Evolutionary conservation across 2,888 invertebrate genomes (phyloP).

Genomic region (Sussaba pulchella): DNA sequence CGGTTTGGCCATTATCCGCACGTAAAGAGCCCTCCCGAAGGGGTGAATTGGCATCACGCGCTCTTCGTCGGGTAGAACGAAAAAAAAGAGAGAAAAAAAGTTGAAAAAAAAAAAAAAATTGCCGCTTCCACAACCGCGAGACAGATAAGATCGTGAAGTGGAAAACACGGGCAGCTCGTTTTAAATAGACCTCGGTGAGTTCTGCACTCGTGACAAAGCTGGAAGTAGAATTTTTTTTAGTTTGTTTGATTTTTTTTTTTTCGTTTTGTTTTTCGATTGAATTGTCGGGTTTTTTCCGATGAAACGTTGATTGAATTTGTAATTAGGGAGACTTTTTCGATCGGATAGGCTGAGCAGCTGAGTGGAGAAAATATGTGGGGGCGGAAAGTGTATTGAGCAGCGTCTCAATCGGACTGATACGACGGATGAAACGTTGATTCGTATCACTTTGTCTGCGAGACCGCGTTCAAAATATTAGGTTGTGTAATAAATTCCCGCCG

Average conservation of each 20-base stretch:
- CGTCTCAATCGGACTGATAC: neutral
- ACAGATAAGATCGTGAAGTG: conserved; percentile 9
- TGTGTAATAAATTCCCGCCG: too few relatives aligned
- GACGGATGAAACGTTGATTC: neutral
- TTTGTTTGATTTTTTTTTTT: neutral
- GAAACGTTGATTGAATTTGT: too few relatives aligned
- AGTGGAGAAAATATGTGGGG: too few relatives aligned
- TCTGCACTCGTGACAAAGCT: too few relatives aligned
- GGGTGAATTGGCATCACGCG: conserved; percentile 30
- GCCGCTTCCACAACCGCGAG: neutral
- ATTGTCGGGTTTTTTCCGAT: neutral
- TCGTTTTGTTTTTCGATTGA: neutral
- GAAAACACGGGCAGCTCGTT: neutral
- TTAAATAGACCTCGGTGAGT: neutral
- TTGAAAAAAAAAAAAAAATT: conserved; percentile 4
- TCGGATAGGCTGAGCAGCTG: too few relatives aligned
- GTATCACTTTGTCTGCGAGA: neutral
- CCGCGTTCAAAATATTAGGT: neutral
- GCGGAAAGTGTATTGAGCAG: neutral
- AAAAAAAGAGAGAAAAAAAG: neutral
- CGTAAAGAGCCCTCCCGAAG: conserved; percentile 63
- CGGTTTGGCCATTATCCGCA: conserved; percentile 69
- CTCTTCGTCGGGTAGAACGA: neutral
- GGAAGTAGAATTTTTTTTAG: neutral
- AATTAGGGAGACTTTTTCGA: too few relatives aligned